phyloP scores from a whole-genome alignment of 2,797 vertebrate species.

The Karalla daura region DNA sequence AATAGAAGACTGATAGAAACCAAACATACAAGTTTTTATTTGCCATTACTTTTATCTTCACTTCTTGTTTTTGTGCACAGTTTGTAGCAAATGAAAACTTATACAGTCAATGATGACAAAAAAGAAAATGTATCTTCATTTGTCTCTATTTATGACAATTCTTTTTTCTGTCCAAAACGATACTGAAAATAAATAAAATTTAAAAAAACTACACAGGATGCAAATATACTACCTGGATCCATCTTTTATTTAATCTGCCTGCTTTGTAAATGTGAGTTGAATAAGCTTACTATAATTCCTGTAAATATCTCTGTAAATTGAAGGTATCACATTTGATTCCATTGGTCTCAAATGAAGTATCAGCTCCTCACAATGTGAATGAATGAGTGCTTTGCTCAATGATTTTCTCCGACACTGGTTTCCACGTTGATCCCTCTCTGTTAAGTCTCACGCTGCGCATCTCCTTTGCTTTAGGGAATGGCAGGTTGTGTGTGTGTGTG shows the following conservation, averaged over 20 bases:
- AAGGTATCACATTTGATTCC: too few relatives aligned
- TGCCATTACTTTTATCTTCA: background rate
- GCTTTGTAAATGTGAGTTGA: too few relatives aligned
- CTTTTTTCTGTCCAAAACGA: too few relatives aligned
- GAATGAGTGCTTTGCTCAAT: slow-evolving; percentile 10
- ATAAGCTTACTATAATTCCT: too few relatives aligned
- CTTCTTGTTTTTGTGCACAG: too few relatives aligned
- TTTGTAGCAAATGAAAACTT: background rate
- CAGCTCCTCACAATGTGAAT: background rate
- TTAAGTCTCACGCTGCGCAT: slow-evolving; percentile 13
- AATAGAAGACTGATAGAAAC: background rate
- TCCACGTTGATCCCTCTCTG: slow-evolving; percentile 38
- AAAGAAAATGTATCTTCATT: background rate
- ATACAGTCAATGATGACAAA: background rate
- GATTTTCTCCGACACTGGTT: slow-evolving; percentile 4
- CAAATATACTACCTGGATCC: too few relatives aligned
- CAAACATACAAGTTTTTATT: background rate
- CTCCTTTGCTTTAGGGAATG: slow-evolving; percentile 17
- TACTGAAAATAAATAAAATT: too few relatives aligned
- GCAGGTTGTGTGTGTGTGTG: slow-evolving; percentile 4
- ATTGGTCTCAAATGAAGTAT: too few relatives aligned
- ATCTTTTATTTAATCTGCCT: too few relatives aligned
- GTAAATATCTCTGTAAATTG: too few relatives aligned
- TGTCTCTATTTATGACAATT: background rate
- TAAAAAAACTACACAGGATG: too few relatives aligned